These are phyloP conservation scores for Pangasius larnaudii DNA, from an alignment of 2,797 vertebrate species.

Conservation along the genomic window DNA sequence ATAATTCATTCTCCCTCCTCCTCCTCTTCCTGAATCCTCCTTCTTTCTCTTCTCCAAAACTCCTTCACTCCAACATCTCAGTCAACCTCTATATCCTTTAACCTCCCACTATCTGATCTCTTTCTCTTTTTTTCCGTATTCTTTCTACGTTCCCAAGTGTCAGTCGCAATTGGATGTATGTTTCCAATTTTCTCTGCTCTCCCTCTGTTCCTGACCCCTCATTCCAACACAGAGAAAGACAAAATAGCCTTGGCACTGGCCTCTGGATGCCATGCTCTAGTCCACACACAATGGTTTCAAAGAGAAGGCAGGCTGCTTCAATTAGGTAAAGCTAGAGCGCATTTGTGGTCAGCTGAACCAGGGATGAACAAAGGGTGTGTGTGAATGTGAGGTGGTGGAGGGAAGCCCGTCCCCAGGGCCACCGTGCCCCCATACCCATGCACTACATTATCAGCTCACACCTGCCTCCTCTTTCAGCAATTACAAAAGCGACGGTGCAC, in stretches of 20 bases:
- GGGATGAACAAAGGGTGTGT: slow-evolving; percentile 56
- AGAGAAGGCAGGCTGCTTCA: slow-evolving; percentile 69
- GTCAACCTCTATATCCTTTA: slow-evolving; percentile 53
- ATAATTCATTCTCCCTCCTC: slow-evolving; percentile 63
- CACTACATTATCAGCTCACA: slow-evolving; percentile 56
- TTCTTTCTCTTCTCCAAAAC: slow-evolving; percentile 41
- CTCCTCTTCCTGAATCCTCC: slow-evolving; percentile 33
- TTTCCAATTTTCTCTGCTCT: slow-evolving; percentile 72
- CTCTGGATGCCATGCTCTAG: not conserved
- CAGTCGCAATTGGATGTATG: slow-evolving; percentile 51
- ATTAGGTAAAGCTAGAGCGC: slow-evolving; percentile 73
- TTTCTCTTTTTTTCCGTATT: not conserved
- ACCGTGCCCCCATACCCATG: slow-evolving; percentile 34
- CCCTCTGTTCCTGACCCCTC: slow-evolving; percentile 72
- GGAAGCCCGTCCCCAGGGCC: slow-evolving; percentile 50
- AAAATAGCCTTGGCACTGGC: slow-evolving; percentile 70
- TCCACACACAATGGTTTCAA: slow-evolving; percentile 72
- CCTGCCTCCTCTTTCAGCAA: slow-evolving; percentile 54
- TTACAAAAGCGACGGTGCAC: slow-evolving; percentile 49
- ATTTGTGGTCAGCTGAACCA: slow-evolving; percentile 48
- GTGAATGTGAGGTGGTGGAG: slow-evolving; percentile 42
- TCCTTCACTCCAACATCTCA: slow-evolving; percentile 52
- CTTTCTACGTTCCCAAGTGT: not conserved
- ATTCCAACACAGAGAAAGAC: slow-evolving; percentile 72
- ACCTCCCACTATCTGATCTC: slow-evolving; percentile 9